phyloP scores from a whole-genome alignment of 2,797 vertebrate genomes.

The Glyptemys insculpta region DNA sequence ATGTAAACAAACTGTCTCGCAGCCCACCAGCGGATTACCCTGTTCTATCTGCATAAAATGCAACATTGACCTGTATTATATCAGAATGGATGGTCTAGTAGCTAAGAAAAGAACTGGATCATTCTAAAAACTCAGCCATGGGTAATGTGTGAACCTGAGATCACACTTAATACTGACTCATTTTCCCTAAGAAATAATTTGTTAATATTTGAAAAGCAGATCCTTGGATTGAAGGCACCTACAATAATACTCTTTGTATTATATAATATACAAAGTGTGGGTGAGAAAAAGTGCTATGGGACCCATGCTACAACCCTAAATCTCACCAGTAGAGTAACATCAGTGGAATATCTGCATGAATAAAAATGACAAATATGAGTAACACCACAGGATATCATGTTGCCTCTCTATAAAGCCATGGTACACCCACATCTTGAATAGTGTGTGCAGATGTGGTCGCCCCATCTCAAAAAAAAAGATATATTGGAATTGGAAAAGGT shows the following conservation, averaged over 20 bases:
- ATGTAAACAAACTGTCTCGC: no score
- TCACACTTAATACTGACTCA: conserved; percentile 51
- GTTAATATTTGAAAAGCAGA: conserved; percentile 71
- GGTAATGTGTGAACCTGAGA: conserved; percentile 42
- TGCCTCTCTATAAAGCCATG: no score
- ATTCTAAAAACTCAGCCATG: conserved; percentile 35
- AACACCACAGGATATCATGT: conserved; percentile 33
- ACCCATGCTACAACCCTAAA: conserved; percentile 38
- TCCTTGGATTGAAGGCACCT: conserved; percentile 35
- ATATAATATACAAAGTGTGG: neutral
- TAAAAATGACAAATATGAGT: neutral
- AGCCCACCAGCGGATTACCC: no score
- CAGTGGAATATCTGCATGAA: conserved; percentile 55
- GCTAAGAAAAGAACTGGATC: neutral
- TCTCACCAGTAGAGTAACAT: conserved; percentile 60
- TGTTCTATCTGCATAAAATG: neutral
- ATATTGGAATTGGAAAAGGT: no score
- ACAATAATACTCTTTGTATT: neutral
- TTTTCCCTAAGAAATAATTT: conserved; percentile 55
- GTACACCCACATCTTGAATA: no score
- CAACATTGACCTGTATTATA: conserved; percentile 52
- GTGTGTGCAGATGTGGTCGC: no score
- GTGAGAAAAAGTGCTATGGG: conserved; percentile 44
- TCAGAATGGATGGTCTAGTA: neutral
- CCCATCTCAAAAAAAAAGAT: no score